Conservation (phyloP, 2,113 vertebrate species). For the Barnardius zonarius region DNA sequence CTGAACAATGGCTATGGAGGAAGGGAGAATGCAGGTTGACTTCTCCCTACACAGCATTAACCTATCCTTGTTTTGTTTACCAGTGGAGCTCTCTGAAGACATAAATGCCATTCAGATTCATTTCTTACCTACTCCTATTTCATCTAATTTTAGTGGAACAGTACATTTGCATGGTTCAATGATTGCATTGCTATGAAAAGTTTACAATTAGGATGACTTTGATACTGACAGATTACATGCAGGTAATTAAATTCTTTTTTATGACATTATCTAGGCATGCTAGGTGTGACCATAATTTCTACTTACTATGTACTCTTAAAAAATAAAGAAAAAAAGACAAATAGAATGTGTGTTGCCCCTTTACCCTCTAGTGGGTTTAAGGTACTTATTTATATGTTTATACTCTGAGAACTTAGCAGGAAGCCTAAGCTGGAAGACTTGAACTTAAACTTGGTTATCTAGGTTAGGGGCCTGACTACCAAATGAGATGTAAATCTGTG, state of each 20-base stretch:
- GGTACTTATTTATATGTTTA: neutral
- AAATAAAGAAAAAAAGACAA: neutral
- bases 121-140: neutral
- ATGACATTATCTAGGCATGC: neutral
- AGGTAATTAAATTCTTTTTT: neutral
- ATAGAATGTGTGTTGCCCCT: neutral
- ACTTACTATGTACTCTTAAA: neutral
- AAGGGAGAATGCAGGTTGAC: neutral
- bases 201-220: neutral
- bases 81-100: neutral
- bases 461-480: neutral
- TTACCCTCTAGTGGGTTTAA: neutral
- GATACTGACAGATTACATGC: neutral
- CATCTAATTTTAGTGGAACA: neutral
- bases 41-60: neutral
- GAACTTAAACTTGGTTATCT: neutral
- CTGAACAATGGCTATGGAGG: neutral
- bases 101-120: neutral
- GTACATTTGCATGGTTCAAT: neutral
- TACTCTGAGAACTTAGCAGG: neutral
- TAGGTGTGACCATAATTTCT: neutral
- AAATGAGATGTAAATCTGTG: neutral
- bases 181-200: neutral
- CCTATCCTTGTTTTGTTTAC: neutral
- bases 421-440: neutral